Evolutionary conservation across 2,888 invertebrate species (phyloP).

Genomic region (Leucania comma): DNA sequence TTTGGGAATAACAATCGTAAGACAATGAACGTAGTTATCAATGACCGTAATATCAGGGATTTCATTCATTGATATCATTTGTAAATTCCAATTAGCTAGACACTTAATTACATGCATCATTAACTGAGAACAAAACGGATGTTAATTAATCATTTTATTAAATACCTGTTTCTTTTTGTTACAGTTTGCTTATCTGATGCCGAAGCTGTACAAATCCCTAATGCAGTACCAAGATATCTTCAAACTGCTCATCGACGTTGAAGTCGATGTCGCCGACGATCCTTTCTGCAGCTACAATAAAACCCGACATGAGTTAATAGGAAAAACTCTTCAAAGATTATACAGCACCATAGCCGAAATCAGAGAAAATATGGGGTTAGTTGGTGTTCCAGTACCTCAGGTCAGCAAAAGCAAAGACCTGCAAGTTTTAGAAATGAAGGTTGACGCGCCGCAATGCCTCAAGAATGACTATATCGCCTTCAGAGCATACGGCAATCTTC

Average conservation of each 20-base stretch:
- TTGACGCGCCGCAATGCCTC: conserved; percentile 89
- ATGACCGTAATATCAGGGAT: conserved; percentile 46
- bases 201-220: conserved; percentile 89
- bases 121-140: conserved; percentile 35
- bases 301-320: conserved; percentile 82
- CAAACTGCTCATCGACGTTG: conserved; percentile 78
- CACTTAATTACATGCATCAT: conserved; percentile 29
- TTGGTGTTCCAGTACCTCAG: conserved; percentile 78
- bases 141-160: conserved; percentile 35
- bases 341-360: conserved; percentile 91
- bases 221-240: conserved; percentile 83
- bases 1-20: conserved; percentile 46
- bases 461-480: conserved; percentile 92
- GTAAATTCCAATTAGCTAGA: conserved; percentile 53
- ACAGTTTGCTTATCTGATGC: conserved; percentile 90
- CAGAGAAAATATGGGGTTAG: conserved; percentile 82
- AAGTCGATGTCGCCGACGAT: conserved; percentile 83
- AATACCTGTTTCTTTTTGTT: conserved; percentile 78
- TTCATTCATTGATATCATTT: conserved; percentile 52
- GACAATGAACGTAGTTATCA: conserved; percentile 57
- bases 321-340: conserved; percentile 83
- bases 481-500: conserved; percentile 90
- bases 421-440: conserved; percentile 79
- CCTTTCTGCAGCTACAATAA: conserved; percentile 84
- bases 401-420: conserved; percentile 83